Evolutionary conservation across 2,888 invertebrate genomes (phyloP), one percentile per base, ranked within the genome.

Genomic region (Drosophila mettleri): DNA sequence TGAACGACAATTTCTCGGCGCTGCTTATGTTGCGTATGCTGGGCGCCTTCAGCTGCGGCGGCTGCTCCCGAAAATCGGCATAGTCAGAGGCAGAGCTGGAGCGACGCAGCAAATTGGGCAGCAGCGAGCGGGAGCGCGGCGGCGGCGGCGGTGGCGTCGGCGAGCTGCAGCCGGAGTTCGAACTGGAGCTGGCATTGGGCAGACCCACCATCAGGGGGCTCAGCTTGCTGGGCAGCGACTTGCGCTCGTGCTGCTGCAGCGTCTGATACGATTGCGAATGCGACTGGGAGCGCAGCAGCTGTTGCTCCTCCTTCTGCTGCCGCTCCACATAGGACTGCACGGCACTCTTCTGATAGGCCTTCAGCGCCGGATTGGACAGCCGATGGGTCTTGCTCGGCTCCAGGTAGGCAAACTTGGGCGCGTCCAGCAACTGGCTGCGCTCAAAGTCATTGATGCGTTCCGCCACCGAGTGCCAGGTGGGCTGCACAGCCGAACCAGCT

Each of bases 331-430:
- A 97, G 2, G 96, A 96, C 65, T 96, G 93, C 8, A 97, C 93
- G 0, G 97, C 97, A 90, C 96, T 96, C 92, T 97, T 96, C 88
- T 97, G 97, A 68, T 96, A 95, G 14, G 95, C 96, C 91, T 96
- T 97, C 31, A 97, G 91, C 0, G 96, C 95, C 9, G 96, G 93
- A 90, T 95, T 95, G 29, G 95, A 94, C 33, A 96, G 94, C 70
- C 95, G 93, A 89, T 95, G 95, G 66, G 94, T 94, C 90, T 96
- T 96, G 52, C 95, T 95, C 2, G 95, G 95, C 86, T 96, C 96
- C 74, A 95, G 91, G 88, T 95, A 96, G 4, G 95, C 94, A 88
- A 95, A 95, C 78, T 94, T 86, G 29, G 85, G 88, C 14, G 83
- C 84, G 34, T 91, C 93, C 92, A 78, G 57, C 67, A 74, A 33